These are phyloP conservation scores for Notospermus geniculatus DNA, from an alignment of 1,140 invertebrate species.

Conservation along the genomic window DNA sequence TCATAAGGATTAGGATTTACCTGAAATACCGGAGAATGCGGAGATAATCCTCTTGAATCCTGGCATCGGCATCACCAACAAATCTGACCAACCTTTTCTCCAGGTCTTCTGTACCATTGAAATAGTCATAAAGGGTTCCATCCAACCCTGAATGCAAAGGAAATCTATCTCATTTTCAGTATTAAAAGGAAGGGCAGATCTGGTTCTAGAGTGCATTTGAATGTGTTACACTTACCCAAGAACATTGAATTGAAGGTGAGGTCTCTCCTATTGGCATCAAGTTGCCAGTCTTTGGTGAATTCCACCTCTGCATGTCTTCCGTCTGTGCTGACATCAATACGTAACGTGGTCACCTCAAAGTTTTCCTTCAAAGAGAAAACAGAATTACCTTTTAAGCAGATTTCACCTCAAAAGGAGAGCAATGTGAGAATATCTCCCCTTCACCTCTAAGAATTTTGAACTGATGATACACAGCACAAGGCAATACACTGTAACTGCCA, in stretches of 20 bases:
- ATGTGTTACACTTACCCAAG: too few relatives aligned
- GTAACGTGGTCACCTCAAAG: slow-evolving; percentile 73
- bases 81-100: slow-evolving; percentile 75
- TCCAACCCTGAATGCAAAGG: slow-evolving; percentile 87
- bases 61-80: slow-evolving; percentile 81
- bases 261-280: slow-evolving; percentile 94
- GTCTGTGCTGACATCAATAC: slow-evolving; percentile 90
- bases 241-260: slow-evolving; percentile 99
- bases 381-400: background rate
- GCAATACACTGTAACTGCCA: too few relatives aligned
- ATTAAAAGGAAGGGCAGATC: too few relatives aligned
- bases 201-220: too few relatives aligned
- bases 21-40: slow-evolving; percentile 92
- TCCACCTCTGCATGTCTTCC: slow-evolving; percentile 92
- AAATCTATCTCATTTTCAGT: too few relatives aligned
- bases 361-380: slow-evolving; percentile 45
- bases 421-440: too few relatives aligned
- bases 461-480: too few relatives aligned
- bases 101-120: slow-evolving; percentile 91
- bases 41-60: slow-evolving; percentile 96
- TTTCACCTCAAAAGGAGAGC: too few relatives aligned
- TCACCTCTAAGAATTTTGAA: too few relatives aligned
- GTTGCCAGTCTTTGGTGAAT: slow-evolving; percentile 91
- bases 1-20: slow-evolving; percentile 54
- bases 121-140: slow-evolving; percentile 96